Evolutionary conservation across 2,888 invertebrate species (phyloP), one percentile per base, ranked within the genome.

Genomic region (Microchrysa polita): DNA sequence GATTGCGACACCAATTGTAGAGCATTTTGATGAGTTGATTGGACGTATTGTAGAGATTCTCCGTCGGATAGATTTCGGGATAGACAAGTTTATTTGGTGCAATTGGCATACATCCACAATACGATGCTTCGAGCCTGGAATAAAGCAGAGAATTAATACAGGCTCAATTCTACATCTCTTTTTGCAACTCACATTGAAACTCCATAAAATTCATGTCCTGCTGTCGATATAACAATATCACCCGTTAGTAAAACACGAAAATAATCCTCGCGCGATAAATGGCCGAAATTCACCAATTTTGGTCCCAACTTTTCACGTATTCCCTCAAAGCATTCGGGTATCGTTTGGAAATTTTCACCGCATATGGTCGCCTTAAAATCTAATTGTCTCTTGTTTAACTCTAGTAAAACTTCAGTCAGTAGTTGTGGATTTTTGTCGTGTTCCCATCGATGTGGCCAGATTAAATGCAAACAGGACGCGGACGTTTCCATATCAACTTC

Each of bases 401-500:
- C 83, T 74, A 85, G 80, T 5, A 90, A 78, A 0, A 88, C 86
- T 44, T 87, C 82, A 74, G 92, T 90, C 78, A 92, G 88, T 16
- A 87, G 81, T 59, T 90, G 88, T 0, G 92, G 92, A 80, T 90
- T 89, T 83, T 92, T 92, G 80, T 93, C 92, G 81, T 91, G 91
- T 81, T 92, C 92, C 92, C 93, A 93, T 79, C 92, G 85, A 83
- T 93, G 92, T 0, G 92, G 90, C 92, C 92, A 93, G 5, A 92
- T 87, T 73, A 92, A 87, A 79, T 89, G 89, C 59, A 91, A 78
- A 76, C 78, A 79, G 40, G 73, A 65, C 60, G 20, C n/a, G 1
- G 20, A 14, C 52, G 18, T 20, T 12, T 74, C 74, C 9, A 69
- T 73, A 10, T 76, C 74, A 5, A 60, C 23, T 14, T 59, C 59